A percentile compares a stretch with the other conserved stretches of the same genome.
phyloP scores from a whole-genome alignment of 2,888 invertebrate genomes.

The Limenitis camilla region DNA sequence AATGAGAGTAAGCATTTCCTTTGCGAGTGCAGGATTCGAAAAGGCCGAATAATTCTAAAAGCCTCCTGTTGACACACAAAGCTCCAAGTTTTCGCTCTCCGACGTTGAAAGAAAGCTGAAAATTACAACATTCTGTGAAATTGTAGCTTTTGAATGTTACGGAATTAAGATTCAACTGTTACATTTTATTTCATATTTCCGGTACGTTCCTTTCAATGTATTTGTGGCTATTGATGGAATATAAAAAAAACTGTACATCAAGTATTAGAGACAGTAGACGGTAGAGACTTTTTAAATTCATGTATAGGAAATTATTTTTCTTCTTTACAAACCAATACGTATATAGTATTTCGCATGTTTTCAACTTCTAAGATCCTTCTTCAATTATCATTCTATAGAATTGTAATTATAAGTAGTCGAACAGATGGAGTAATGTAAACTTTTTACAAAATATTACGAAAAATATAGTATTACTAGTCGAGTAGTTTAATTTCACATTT shows the following conservation, averaged over 20 bases:
- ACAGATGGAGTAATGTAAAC: not conserved
- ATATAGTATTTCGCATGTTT: no score
- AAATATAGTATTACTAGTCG: no score
- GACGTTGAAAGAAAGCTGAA: slow-evolving; percentile 28
- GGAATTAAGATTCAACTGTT: slow-evolving; percentile 24
- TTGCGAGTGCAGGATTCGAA: slow-evolving; percentile 26
- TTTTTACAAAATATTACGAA: not conserved
- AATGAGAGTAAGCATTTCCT: slow-evolving; percentile 23
- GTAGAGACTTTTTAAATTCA: no score
- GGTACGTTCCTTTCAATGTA: slow-evolving; percentile 12
- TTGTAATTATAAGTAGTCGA: not conserved
- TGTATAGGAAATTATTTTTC: no score
- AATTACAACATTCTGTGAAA: slow-evolving; percentile 27
- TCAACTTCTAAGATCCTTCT: no score
- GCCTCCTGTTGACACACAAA: slow-evolving; percentile 29
- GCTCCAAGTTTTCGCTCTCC: slow-evolving; percentile 26
- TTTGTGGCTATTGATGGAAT: no score
- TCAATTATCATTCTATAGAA: no score
- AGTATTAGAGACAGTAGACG: no score
- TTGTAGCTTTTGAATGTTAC: slow-evolving; percentile 25
- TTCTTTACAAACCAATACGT: no score
- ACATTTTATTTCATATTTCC: slow-evolving; percentile 7
- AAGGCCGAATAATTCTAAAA: slow-evolving; percentile 28
- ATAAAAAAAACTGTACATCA: no score
- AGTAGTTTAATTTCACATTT: no score